phyloP scores from a whole-genome alignment of 35 echinoderm and acorn worm genomes.

The Hemicentrotus pulcherrimus region DNA sequence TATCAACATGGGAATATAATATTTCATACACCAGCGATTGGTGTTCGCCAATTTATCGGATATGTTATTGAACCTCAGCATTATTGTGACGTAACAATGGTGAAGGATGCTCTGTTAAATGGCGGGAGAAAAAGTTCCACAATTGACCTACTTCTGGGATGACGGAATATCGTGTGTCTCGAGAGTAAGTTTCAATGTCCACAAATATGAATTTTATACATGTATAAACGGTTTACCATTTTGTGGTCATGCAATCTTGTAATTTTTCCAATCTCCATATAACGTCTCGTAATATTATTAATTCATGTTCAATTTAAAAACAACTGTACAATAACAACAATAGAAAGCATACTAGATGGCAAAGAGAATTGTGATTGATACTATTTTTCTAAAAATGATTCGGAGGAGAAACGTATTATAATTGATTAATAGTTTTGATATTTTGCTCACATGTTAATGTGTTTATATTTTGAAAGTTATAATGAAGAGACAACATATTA shows the following conservation, averaged over 20 bases:
- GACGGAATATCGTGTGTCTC: neutral
- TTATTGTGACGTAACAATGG: neutral
- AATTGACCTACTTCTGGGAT: neutral
- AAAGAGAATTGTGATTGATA: too few species aligned
- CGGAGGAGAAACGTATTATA: too few species aligned
- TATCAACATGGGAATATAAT: neutral
- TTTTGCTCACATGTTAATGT: too few species aligned
- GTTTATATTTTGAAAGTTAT: too few species aligned
- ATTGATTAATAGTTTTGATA: too few species aligned
- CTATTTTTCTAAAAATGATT: too few species aligned
- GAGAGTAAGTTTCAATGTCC: neutral
- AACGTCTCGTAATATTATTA: too few species aligned
- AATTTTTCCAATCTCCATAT: neutral
- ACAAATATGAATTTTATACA: neutral
- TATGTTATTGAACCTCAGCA: neutral
- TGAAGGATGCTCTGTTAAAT: neutral
- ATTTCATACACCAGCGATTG: neutral
- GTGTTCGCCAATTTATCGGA: neutral
- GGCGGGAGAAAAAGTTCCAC: neutral
- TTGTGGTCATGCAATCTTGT: neutral
- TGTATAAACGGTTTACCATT: neutral
- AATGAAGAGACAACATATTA: too few species aligned
- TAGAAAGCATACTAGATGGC: too few species aligned
- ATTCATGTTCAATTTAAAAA: too few species aligned
- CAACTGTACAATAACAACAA: too few species aligned